These are phyloP conservation scores for Brachyrhaphis roseni DNA, from an alignment of 2,797 vertebrate species.

Conservation along the genomic window DNA sequence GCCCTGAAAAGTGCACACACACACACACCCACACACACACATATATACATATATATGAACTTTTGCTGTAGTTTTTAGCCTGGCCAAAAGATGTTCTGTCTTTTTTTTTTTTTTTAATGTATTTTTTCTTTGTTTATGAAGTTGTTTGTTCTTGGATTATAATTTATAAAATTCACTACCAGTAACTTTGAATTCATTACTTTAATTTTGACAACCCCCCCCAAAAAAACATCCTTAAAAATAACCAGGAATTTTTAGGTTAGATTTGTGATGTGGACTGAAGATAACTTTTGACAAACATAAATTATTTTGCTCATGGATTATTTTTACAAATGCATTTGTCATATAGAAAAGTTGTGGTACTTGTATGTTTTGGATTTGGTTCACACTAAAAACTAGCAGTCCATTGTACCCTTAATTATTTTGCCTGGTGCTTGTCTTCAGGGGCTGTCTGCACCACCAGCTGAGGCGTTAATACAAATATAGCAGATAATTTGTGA, in stretches of 20 bases:
- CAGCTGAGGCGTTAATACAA: slow-evolving; percentile 89
- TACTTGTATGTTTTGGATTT: slow-evolving; percentile 27
- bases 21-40: too few species aligned
- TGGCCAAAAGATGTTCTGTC: too few species aligned
- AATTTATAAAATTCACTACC: neutral
- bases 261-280: neutral
- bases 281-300: neutral
- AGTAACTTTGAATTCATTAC: neutral
- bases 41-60: neutral
- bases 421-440: slow-evolving; percentile 72
- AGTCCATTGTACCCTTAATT: slow-evolving; percentile 75
- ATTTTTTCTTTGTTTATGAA: neutral
- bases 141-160: neutral
- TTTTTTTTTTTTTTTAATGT: neutral
- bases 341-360: slow-evolving; percentile 1
- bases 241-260: neutral
- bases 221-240: neutral
- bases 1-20: neutral
- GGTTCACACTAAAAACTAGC: slow-evolving; percentile 34
- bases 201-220: neutral
- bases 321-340: neutral
- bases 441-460: slow-evolving; percentile 80
- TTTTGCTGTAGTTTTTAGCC: too few species aligned
- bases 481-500: slow-evolving; percentile 86
- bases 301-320: neutral